phyloP scores from a whole-genome alignment of 2,888 invertebrate genomes.

The Apotomis turbidana region DNA sequence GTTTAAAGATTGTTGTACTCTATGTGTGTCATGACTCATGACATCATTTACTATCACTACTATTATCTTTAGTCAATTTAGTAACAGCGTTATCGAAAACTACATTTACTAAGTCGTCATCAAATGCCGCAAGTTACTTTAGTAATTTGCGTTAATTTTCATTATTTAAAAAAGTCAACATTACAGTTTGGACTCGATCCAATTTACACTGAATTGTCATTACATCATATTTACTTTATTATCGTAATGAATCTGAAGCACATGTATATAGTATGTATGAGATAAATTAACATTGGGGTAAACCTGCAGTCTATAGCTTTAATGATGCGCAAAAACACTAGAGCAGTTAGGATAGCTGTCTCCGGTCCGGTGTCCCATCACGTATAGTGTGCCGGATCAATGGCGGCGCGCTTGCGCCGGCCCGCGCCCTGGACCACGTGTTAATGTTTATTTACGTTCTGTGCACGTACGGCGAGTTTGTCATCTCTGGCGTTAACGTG shows the following conservation, averaged over 20 bases:
- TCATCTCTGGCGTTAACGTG: conserved; percentile 38
- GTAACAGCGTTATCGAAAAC: background rate
- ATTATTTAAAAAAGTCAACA: conserved; percentile 17
- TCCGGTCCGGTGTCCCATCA: conserved; percentile 20
- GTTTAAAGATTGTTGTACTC: background rate
- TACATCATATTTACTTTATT: background rate
- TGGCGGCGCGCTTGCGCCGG: conserved; percentile 66
- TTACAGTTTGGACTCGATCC: conserved; percentile 9
- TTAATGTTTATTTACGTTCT: conserved; percentile 82
- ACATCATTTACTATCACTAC: conserved; percentile 1
- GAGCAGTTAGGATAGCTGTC: conserved; percentile 18
- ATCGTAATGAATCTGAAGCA: conserved; percentile 6
- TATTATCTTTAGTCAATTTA: background rate
- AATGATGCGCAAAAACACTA: conserved; percentile 20
- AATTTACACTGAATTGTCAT: conserved; percentile 9
- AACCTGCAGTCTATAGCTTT: conserved; percentile 1
- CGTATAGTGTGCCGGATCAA: conserved; percentile 56
- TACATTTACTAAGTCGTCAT: conserved; percentile 4
- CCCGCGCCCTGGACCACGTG: conserved; percentile 76
- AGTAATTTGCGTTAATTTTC: background rate
- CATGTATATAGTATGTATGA: background rate
- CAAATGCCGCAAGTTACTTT: conserved; percentile 2
- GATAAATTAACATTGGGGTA: conserved; percentile 4
- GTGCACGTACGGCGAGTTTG: conserved; percentile 58
- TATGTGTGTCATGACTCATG: background rate